Evolutionary conservation across 2,888 invertebrate genomes (phyloP), one percentile per base, ranked within the genome.

Genomic region (Amiota communis): DNA sequence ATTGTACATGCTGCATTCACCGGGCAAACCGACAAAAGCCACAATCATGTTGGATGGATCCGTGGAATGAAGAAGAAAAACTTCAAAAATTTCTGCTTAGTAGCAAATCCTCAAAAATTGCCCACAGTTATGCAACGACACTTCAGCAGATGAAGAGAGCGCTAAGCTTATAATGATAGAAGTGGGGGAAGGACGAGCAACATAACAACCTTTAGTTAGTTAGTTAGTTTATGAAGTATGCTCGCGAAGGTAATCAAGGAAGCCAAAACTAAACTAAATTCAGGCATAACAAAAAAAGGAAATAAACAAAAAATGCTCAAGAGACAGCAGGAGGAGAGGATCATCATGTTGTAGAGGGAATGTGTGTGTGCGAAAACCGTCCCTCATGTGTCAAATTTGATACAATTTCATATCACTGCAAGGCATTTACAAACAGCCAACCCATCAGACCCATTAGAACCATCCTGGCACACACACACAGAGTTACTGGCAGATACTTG

Each of bases 71-170:
- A 46, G 57, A 56, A 67, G 72, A 56, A 70, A 47, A 51, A 46
- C 53, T 70, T 46, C 23, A 70, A 47, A 51, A 53, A 51, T 46
- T 56, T 69, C 56, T 23, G 20, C 47, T 11, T 20, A 4, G 1
- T 17, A 11, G 59, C 20, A n/a, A 59, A 53, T 76, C 82, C 82
- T 83, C 83, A 82, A 81, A 83, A 83, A 83, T 83, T 81, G 81
- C 81, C 83, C 81, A 80, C 82, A 82, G 77, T 78, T 80, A 79
- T 82, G 83, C 64, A 59, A 63, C 63, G 63, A 63, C 63, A 63
- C 63, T 63, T 63, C 8, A 59, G 59, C n/a, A 3, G 3, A n/a
- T 12, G n/a, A 51, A 51, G 8, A n/a, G n/a, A 4, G 53, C 3
- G 8, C 53, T n/a, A n/a, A 12, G n/a, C 53, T n/a, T 12, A 57